Base-by-base conservation (phyloP, 1,140 invertebrate genomes). In the Drosophila subobscura region DNA sequence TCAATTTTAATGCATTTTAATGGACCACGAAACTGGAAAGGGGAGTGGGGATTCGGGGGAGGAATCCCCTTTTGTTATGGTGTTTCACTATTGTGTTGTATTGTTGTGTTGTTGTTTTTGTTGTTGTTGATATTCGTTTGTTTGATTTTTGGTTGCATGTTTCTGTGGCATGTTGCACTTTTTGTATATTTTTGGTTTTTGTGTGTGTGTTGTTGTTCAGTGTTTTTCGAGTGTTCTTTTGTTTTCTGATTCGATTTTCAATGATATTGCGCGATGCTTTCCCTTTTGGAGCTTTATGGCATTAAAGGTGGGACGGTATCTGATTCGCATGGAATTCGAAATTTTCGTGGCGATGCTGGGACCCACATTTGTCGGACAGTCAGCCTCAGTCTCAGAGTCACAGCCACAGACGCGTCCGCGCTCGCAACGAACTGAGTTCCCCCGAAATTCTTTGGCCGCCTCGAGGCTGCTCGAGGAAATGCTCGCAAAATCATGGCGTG, bases 401-500 rank as follows among this genome's bases (percentile, higher is more conserved):
- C 79, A 81, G 79, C 79, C 81, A 55, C 80, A 73, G 80, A 85
- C 80, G 81, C 83, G 81, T 83, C 74, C 74, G 72, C 72, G 75
- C 73, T 85, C 81, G 83, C 65, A 85, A 86, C 81, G 63, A 81
- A 88, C 81, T 85, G 81, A 85, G 83, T 85, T 80, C 57, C 77
- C 73, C 63, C 79, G 68, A 80, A 63, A 71, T 86, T 86, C 44
- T 22, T 58, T 44, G 64, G 64, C 68, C 60, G 50, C 70, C 44
- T 68, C 67, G 79, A 53, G 46, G 58, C 55, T 37, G 33, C 10
- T 37, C 33, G 33, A 52, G 54, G 71, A 79, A 79, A 58, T 59
- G 56, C 65, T 60, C 55, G 47, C 47, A 64, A 76, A 72, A 37
- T 50, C 49, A 45, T n/a, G 2, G 20, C 14, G 22, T 37, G 16